A percentile compares a stretch with the other conserved stretches of the same genome.
These are phyloP conservation scores for Phasianus colchicus DNA, from an alignment of 2,113 vertebrate genomes.

Conservation along the genomic window DNA sequence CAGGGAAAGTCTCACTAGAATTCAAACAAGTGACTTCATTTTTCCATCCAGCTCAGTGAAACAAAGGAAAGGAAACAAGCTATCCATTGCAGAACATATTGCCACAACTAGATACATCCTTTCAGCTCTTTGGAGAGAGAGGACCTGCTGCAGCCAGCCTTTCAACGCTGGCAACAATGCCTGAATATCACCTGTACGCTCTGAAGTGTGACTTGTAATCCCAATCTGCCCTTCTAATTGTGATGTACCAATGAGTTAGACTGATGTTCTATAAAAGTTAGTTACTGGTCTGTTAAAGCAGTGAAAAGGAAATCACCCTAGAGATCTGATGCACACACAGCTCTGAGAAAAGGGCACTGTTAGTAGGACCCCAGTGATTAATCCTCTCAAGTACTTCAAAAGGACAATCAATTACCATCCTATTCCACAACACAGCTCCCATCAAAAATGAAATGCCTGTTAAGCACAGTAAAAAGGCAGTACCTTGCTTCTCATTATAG, in stretches of 20 bases:
- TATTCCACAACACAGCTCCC: neutral
- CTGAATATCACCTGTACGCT: neutral
- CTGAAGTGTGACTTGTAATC: neutral
- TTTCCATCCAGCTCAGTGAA: constrained; percentile 6
- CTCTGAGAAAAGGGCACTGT: neutral
- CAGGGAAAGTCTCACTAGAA: neutral
- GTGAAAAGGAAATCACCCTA: neutral
- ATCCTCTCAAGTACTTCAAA: neutral
- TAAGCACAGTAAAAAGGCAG: neutral
- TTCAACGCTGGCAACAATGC: neutral
- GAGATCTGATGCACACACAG: neutral
- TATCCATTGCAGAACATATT: neutral
- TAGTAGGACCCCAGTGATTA: neutral
- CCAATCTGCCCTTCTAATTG: neutral
- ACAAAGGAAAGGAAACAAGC: neutral
- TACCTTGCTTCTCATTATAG: neutral
- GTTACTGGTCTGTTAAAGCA: neutral
- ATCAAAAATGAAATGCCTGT: neutral
- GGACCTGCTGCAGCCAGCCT: neutral
- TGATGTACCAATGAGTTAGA: neutral
- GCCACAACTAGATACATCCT: neutral
- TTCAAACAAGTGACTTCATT: neutral
- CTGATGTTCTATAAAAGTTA: neutral
- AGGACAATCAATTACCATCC: neutral
- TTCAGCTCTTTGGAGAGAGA: neutral